These are phyloP conservation scores for Temnothorax longispinosus DNA, from an alignment of 1,140 invertebrate species.

Conservation along the genomic window DNA sequence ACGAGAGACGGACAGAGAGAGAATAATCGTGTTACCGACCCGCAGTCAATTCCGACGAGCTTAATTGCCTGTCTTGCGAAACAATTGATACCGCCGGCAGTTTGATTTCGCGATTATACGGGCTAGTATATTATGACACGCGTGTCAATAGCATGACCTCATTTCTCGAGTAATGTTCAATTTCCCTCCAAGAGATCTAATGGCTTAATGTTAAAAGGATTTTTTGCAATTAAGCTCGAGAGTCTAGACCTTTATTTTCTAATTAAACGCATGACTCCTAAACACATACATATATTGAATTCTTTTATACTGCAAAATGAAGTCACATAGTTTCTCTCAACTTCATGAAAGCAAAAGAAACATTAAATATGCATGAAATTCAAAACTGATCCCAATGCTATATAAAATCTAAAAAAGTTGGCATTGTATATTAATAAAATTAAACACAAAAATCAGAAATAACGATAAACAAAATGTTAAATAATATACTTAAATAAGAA, in stretches of 20 bases:
- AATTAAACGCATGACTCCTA: background rate
- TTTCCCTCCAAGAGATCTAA: background rate
- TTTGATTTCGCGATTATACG: constrained; percentile 51
- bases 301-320: background rate
- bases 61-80: constrained; percentile 59
- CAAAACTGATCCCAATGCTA: background rate
- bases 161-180: constrained; percentile 2
- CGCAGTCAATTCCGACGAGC: constrained; percentile 41
- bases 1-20: background rate
- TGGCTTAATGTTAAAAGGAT: background rate
- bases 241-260: background rate
- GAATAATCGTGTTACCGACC: constrained; percentile 29
- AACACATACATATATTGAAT: background rate
- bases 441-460: background rate
- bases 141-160: constrained; percentile 21
- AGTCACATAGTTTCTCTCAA: background rate
- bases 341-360: background rate
- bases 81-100: constrained; percentile 53
- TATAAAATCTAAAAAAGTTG: background rate
- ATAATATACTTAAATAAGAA: background rate
- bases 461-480: background rate
- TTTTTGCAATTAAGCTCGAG: constrained; percentile 14
- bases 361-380: background rate
- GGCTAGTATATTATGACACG: constrained; percentile 20
- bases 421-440: background rate